These are phyloP conservation scores for Mythimna vitellina DNA, from an alignment of 2,888 invertebrate species.

Conservation along the genomic window DNA sequence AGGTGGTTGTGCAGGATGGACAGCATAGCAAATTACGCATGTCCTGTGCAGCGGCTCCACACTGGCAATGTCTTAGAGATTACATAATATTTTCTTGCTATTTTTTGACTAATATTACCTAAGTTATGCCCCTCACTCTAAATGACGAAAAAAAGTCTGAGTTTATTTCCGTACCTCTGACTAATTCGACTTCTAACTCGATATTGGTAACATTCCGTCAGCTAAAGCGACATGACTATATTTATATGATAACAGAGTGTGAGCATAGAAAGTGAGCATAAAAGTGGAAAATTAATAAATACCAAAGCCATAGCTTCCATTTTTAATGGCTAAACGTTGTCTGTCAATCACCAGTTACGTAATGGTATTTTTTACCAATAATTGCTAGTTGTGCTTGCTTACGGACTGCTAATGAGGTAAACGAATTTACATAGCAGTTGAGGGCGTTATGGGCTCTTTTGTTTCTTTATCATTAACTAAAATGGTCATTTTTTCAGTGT, in stretches of 20 bases:
- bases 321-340: constrained; percentile 5
- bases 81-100: too few species aligned
- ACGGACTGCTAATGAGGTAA: constrained; percentile 25
- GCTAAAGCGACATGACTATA: too few species aligned
- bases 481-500: not conserved
- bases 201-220: not conserved
- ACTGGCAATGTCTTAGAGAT: too few species aligned
- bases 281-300: too few species aligned
- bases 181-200: not conserved
- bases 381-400: constrained; percentile 5
- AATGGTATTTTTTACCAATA: constrained; percentile 10
- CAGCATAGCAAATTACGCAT: too few species aligned
- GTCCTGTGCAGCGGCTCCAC: too few species aligned
- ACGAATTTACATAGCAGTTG: constrained; percentile 1
- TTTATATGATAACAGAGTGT: too few species aligned
- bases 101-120: too few species aligned
- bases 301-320: not conserved
- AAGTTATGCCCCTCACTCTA: not conserved
- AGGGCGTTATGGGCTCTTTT: not conserved
- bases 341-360: constrained; percentile 2
- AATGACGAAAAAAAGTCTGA: not conserved
- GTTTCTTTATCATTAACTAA: not conserved
- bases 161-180: not conserved
- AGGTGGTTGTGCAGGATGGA: too few species aligned
- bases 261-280: too few species aligned